A percentile compares a stretch with the other conserved stretches of the same genome.
Conservation (phyloP, 2,797 vertebrate genomes). For the Tolypeutes matacus region DNA sequence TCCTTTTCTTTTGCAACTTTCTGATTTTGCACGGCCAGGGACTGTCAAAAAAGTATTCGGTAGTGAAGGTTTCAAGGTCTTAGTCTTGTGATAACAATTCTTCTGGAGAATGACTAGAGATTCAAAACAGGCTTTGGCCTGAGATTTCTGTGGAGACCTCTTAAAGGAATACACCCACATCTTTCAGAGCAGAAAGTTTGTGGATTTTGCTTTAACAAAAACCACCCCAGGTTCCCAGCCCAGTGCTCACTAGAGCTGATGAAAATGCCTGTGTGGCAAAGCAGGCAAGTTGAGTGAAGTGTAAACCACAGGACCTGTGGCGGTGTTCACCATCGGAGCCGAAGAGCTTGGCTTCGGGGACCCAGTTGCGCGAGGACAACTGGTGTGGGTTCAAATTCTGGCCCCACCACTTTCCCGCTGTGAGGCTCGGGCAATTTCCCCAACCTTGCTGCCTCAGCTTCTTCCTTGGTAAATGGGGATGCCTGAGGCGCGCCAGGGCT, state of each 20-base stretch:
- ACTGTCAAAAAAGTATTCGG: constrained; percentile 21
- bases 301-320: background rate
- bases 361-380: background rate
- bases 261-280: background rate
- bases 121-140: constrained; percentile 71
- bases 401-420: background rate
- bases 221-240: background rate
- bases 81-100: constrained; percentile 62
- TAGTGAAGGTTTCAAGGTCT: background rate
- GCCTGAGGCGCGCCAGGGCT: background rate
- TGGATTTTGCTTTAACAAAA: constrained; percentile 57
- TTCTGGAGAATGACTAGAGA: constrained; percentile 52
- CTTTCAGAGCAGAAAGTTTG: background rate
- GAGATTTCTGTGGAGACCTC: constrained; percentile 61
- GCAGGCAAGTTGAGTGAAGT: background rate
- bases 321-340: background rate
- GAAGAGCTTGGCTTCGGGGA: background rate
- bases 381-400: background rate
- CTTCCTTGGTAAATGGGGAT: background rate
- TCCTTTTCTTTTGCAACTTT: constrained; percentile 66
- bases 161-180: constrained; percentile 59
- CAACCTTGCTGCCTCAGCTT: background rate
- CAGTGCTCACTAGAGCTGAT: background rate
- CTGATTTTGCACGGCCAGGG: constrained; percentile 24
- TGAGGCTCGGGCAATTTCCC: background rate